A percentile compares a stretch with the other conserved stretches of the same genome.
Conservation (phyloP, 2,888 invertebrate genomes). For the Thysanoteuthis rhombus region DNA sequence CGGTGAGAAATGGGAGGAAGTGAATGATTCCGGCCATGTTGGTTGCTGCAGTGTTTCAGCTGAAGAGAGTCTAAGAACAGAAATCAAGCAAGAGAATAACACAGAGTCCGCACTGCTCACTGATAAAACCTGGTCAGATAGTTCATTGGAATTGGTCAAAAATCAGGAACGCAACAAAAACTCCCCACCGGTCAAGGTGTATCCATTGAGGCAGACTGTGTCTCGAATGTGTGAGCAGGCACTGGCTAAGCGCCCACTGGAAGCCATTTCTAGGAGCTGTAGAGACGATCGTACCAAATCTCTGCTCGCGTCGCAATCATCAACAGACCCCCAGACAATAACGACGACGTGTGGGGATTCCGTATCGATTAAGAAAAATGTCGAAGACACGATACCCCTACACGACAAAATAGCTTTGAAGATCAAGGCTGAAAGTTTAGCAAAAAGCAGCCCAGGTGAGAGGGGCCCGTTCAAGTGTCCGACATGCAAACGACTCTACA, state of each 20-base stretch:
- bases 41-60: not conserved
- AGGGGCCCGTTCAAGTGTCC: constrained; percentile 81
- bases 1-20: not conserved
- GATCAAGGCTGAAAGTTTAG: constrained; percentile 65
- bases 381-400: constrained; percentile 47
- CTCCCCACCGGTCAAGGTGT: constrained; percentile 42
- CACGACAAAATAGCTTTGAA: constrained; percentile 70
- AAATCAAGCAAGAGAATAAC: not conserved
- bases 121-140: not conserved
- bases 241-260: constrained; percentile 32
- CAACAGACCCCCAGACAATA: not conserved
- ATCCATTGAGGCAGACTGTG: constrained; percentile 44
- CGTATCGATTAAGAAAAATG: constrained; percentile 15
- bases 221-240: constrained; percentile 33
- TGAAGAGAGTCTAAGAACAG: not conserved
- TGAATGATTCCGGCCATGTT: not conserved
- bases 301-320: not conserved
- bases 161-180: constrained; percentile 25
- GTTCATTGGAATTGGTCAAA: not conserved
- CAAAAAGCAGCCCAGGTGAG: constrained; percentile 61
- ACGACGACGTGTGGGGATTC: not conserved
- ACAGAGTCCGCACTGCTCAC: not conserved
- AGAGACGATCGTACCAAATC: constrained; percentile 31
- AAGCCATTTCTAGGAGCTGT: constrained; percentile 30
- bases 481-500: constrained; percentile 78